Conservation (phyloP, 92 coral and sea anemone genomes). For the Pocillopora meandrina region DNA sequence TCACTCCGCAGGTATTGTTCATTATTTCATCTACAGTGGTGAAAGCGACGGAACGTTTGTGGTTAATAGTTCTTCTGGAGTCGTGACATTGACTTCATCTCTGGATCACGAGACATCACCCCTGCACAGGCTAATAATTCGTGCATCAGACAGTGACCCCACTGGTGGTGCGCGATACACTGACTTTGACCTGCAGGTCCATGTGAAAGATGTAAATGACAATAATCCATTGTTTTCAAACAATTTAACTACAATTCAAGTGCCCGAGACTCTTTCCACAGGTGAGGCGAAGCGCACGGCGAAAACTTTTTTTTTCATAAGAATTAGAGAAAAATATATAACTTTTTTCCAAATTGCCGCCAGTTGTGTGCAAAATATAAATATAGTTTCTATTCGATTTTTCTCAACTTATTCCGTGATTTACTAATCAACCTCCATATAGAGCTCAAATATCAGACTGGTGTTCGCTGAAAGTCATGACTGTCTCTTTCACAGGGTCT, state of each 20-base stretch:
- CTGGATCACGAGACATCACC: constrained; percentile 62
- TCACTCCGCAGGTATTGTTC: constrained; percentile 52
- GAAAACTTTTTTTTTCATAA: no score
- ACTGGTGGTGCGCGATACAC: constrained; percentile 42
- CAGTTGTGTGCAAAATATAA: no score
- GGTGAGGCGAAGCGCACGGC: constrained; percentile 33
- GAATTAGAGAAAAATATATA: no score
- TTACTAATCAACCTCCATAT: no score
- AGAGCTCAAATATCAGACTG: no score
- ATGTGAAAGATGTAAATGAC: constrained; percentile 70
- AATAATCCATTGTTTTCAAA: constrained; percentile 58
- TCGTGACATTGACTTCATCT: constrained; percentile 33
- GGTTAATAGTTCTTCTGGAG: constrained; percentile 51
- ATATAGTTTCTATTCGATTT: no score
- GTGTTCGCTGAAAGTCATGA: no score
- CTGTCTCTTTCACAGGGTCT: no score
- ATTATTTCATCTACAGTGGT: constrained; percentile 57
- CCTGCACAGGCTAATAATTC: constrained; percentile 51
- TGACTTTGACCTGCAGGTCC: constrained; percentile 54
- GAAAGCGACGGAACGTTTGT: constrained; percentile 50
- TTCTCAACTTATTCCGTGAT: no score
- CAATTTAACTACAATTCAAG: background rate
- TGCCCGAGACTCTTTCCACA: constrained; percentile 54
- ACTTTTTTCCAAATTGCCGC: no score
- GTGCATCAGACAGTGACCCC: constrained; percentile 67